phyloP scores from a whole-genome alignment of 2,888 invertebrate genomes.

The Asteroscopus sphinx region DNA sequence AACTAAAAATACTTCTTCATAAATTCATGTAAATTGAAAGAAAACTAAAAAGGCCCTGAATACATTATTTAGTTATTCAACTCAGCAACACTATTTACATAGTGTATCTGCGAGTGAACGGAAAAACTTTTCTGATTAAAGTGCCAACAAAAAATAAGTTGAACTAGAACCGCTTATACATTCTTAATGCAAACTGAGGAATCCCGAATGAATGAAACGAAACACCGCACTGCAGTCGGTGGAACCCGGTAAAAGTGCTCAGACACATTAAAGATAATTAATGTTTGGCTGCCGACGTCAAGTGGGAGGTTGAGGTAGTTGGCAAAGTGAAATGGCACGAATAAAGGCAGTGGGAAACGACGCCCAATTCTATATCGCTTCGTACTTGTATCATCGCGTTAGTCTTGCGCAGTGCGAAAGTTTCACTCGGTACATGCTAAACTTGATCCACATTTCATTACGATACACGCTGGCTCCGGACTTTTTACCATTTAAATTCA shows the following conservation, averaged over 20 bases:
- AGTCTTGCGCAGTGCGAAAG: constrained; percentile 72
- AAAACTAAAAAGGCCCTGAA: constrained; percentile 55
- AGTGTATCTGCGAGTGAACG: constrained; percentile 66
- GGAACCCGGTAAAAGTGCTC: constrained; percentile 86
- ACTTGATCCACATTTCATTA: constrained; percentile 80
- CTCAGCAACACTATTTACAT: constrained; percentile 72
- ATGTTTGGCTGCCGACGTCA: constrained; percentile 88
- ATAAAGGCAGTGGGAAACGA: constrained; percentile 77
- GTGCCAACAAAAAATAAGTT: constrained; percentile 81
- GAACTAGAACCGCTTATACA: constrained; percentile 79
- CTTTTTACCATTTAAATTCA: constrained; percentile 64
- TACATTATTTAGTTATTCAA: constrained; percentile 69
- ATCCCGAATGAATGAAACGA: constrained; percentile 85
- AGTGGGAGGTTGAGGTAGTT: constrained; percentile 84
- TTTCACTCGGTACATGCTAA: constrained; percentile 64
- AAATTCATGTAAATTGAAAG: constrained; percentile 40
- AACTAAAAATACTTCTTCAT: constrained; percentile 5
- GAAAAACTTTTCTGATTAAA: constrained; percentile 82
- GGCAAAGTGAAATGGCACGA: constrained; percentile 87
- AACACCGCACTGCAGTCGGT: constrained; percentile 88
- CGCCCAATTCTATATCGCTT: constrained; percentile 82
- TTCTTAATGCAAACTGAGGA: constrained; percentile 84
- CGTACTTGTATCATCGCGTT: constrained; percentile 78
- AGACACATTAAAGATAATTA: constrained; percentile 90
- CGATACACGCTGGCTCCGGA: constrained; percentile 61